Evolutionary conservation across 2,113 vertebrate species (phyloP), one percentile per base, ranked within the genome.

Genomic region (Bubalus kerabau): DNA sequence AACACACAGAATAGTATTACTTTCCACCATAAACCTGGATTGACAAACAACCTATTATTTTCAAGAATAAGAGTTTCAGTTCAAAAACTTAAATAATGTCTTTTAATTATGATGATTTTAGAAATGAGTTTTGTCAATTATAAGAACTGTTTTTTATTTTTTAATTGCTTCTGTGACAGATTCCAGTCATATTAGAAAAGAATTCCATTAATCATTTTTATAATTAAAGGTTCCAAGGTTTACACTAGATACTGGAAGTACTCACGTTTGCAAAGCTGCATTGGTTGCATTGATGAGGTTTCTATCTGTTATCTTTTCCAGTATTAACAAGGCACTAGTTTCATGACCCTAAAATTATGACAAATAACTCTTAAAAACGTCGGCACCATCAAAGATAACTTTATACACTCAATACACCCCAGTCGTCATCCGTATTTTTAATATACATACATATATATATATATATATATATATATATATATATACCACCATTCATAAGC

Each of bases 251-350:
- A 16, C 36, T 50, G 36, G 40, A 90, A 84, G 54, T 98, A 99
- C 99, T 8, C 99, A 99, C 99, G 99, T 99, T 99, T 99, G 99
- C 99, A 99, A 99, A 98, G 99, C 99, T 99, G 99, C 98, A 5
- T 99, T 99, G 97, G 99, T 99, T 98, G 99, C 99, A 56, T 99
- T 99, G 98, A 99, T 99, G 99, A 99, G 99, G 99, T 99, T 99
- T 99, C 99, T 99, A 97, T 99, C 99, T 16, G 99, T 99, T 98
- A 99, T 99, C 99, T 99, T 99, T 99, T 99, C 99, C 99, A 99
- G 98, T 99, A 99, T 99, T 99, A 99, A 99, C 99, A 99, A 99
- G 99, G 99, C 99, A 99, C 99, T 99, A 99, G 99, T 99, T 99
- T 99, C 99, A 99, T 99, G 99, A 98, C 99, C 99, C 99, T 99